Evolutionary conservation across 2,888 invertebrate species (phyloP).

Genomic region (Petrolisthes cinctipes): DNA sequence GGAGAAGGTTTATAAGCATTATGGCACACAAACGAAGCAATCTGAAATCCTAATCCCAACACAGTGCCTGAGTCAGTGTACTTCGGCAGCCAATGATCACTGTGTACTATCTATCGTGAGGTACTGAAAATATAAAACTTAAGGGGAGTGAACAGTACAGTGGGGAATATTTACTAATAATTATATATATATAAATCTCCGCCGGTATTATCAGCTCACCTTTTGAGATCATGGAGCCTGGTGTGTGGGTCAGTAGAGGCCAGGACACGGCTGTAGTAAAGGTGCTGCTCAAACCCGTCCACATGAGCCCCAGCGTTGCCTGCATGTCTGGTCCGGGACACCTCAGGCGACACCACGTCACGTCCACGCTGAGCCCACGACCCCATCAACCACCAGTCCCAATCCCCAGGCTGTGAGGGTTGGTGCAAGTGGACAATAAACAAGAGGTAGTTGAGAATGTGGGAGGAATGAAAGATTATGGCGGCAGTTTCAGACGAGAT

Average conservation of each 20-base stretch:
- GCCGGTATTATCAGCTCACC: slow-evolving; percentile 15
- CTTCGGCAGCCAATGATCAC: no score
- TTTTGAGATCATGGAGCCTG: slow-evolving; percentile 27
- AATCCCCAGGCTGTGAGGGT: slow-evolving; percentile 43
- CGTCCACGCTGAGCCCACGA: slow-evolving; percentile 37
- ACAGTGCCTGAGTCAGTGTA: no score
- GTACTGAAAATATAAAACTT: no score
- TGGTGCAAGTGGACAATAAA: neutral
- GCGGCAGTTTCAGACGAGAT: neutral
- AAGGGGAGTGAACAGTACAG: no score
- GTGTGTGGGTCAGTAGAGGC: slow-evolving; percentile 30
- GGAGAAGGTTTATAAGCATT: no score
- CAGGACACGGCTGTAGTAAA: slow-evolving; percentile 44
- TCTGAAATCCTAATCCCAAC: no score
- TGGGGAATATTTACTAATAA: no score
- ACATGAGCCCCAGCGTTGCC: slow-evolving; percentile 58
- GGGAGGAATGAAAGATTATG: neutral
- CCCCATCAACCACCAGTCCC: slow-evolving; percentile 60
- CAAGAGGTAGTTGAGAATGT: neutral
- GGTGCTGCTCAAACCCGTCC: slow-evolving; percentile 53
- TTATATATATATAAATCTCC: no score
- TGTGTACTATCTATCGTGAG: no score
- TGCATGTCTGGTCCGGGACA: slow-evolving; percentile 57
- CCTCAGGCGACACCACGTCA: slow-evolving; percentile 55
- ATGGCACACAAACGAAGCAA: no score